Evolutionary conservation across 1,140 invertebrate genomes (phyloP).

Genomic region (Anoplophora glabripennis): DNA sequence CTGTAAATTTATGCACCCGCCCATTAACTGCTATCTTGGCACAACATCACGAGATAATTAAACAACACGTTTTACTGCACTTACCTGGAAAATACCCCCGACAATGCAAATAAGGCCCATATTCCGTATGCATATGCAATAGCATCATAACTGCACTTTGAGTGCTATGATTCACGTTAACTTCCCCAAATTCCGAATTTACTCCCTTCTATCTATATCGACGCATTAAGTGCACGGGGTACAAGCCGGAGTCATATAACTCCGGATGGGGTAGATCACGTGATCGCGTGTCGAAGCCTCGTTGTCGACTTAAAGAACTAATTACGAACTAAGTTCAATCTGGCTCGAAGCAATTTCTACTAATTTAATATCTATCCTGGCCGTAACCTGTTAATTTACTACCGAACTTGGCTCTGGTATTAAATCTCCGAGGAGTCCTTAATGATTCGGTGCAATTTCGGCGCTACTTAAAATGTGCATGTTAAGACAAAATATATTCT

Average conservation of each 20-base stretch:
- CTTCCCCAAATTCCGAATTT: slow-evolving; percentile 11
- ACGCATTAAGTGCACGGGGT: slow-evolving; percentile 9
- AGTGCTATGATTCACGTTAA: no score
- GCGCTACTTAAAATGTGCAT: no score
- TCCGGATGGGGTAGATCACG: slow-evolving; percentile 25
- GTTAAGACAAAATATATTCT: no score
- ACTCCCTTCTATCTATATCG: slow-evolving; percentile 12
- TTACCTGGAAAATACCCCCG: no score
- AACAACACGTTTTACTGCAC: no score
- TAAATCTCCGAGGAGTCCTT: background rate
- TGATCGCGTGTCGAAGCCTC: slow-evolving; percentile 29
- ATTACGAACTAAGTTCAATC: slow-evolving; percentile 28
- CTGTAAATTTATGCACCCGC: no score
- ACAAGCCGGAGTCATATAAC: slow-evolving; percentile 10
- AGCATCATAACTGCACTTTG: no score
- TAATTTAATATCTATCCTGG: slow-evolving; percentile 26
- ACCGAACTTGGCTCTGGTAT: background rate
- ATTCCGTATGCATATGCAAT: no score
- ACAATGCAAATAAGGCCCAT: no score
- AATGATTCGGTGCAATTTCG: no score
- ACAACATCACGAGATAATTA: no score
- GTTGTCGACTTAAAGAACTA: slow-evolving; percentile 29
- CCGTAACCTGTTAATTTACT: slow-evolving; percentile 8
- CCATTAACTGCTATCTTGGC: no score
- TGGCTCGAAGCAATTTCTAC: slow-evolving; percentile 24